Evolutionary conservation across 2,797 vertebrate genomes (phyloP), one percentile per base, ranked within the genome.

Genomic region (Acanthopagrus latus): DNA sequence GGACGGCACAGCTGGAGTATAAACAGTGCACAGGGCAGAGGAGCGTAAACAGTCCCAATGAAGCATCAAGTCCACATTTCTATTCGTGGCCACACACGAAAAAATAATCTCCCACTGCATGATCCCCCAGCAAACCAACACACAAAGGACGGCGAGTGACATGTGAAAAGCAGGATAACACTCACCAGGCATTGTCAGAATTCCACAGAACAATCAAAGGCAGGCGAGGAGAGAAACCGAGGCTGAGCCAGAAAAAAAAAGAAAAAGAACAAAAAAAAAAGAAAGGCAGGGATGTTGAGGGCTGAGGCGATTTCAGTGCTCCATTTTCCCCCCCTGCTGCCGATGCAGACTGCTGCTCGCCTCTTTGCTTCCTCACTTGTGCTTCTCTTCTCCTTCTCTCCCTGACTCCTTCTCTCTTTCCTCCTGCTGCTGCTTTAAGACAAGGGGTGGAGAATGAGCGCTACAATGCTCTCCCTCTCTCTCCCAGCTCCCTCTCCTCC

Each of bases 111-210:
- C 66, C 29, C 38, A 7, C n/a, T 51, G 55, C 18, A 52, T 29
- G 59, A 71, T 85, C 71, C 48, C 29, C 33, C 5, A 48, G 78
- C 48, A 51, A 60, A 78, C 54, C 33, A 12, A 74, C 58, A 9
- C 76, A 80, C 84, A 91, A 86, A 83, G 74, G 83, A 83, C 48
- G 51, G 71, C 25, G 59, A 88, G 74, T 83, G 89, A 90, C 87
- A 87, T 70, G 82, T 86, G 79, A 87, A 88, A 81, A 82, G 80
- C 76, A 74, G 79, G 55, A 78, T 11, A 82, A 74, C 85, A 94
- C 94, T 95, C 91, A 95, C 94, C 94, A 86, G 88, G 86, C 94
- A 95, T 95, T 81, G 86, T 91, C 86, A 86, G 90, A 86, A 91
- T 93, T 86, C 89, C 90, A 77, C 82, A 47, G 82, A 91, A 83